Percentiles rank a stretch among this genome's conserved stretches.
phyloP scores from a whole-genome alignment of 2,797 vertebrate genomes.

The Fistularia tabacaria region DNA sequence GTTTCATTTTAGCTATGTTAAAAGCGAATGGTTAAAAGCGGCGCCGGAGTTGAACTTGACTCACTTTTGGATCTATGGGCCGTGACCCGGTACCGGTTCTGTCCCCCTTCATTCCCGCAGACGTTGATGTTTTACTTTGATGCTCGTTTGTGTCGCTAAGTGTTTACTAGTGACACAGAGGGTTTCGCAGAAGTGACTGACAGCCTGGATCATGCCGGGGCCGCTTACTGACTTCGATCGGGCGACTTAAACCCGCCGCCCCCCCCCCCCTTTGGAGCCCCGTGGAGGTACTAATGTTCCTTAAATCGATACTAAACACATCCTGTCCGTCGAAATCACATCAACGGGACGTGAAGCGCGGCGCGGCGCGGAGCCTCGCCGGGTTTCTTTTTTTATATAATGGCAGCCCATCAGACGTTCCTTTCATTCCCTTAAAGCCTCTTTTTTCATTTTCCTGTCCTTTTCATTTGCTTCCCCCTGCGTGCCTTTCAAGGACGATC shows the following conservation, averaged over 20 bases:
- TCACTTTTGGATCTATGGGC: too few species aligned
- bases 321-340: slow-evolving; percentile 31
- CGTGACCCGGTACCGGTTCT: too few species aligned
- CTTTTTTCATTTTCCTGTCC: not conserved
- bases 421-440: too few species aligned
- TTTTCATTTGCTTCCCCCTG: not conserved
- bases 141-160: too few species aligned
- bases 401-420: not conserved
- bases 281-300: slow-evolving; percentile 8
- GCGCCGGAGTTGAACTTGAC: too few species aligned
- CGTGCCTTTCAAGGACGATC: slow-evolving; percentile 14
- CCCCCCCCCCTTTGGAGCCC: not conserved
- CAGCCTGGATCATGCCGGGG: not conserved
- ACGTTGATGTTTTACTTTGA: too few species aligned
- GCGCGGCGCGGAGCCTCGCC: slow-evolving; percentile 14
- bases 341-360: slow-evolving; percentile 21
- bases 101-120: too few species aligned
- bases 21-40: too few species aligned
- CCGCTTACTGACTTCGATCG: slow-evolving; percentile 26
- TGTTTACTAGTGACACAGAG: too few species aligned
- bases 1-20: too few species aligned
- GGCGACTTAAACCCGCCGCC: slow-evolving; percentile 11
- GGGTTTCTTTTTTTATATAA: slow-evolving; percentile 1
- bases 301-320: slow-evolving; percentile 46
- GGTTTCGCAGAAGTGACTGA: too few species aligned